Base-by-base conservation (phyloP, 2,113 vertebrate genomes). In the Shinisaurus crocodilurus region DNA sequence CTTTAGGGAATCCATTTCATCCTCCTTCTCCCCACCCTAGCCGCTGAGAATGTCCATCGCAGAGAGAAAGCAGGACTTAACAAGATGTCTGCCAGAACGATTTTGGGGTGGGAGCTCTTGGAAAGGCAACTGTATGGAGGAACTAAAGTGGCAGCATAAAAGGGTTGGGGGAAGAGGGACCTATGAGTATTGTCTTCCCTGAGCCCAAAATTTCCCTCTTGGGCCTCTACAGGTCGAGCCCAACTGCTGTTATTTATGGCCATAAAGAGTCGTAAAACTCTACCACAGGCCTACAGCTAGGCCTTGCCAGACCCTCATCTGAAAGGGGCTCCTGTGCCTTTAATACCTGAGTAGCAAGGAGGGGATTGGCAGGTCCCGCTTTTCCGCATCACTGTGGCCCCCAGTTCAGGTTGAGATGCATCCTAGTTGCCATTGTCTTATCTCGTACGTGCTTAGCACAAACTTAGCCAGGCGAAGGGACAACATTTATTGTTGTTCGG, bases 271-370 rank as follows among this genome's bases (percentile, higher is more conserved):
- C 48, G 37, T 60, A 63, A 37, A 84, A 80, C 3, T 40, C 76
- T 82, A 84, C 13, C 37, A 43, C 88, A 86, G 83, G 48, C 63
- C 43, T 27, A 37, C 43, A 79, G 32, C 20, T 79, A 65, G 86
- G 75, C 75, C 57, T 67, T 76, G 72, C 72, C 60, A 90, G 60
- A 65, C 60, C 83, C 72, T 69, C 79, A 40, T 63, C 82, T 80
- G 89, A 70, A 85, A 90, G 83, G 89, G 48, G 75, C 76, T 69
- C 83, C 82, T 54, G 63, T 86, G 83, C 83, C 89, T 90, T 90
- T 70, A 86, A 37, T 86, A 79, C 63, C 63, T 86, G 34, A 90
- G 83, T 85, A 85, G 65, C n/a, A 90, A 85, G 45, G 57, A 65
- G n/a, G 50, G 9, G n/a, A 25, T 67, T 85, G 82, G 60, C 60